phyloP scores from a whole-genome alignment of 2,888 invertebrate species.

The Caenorhabditis sp. region DNA sequence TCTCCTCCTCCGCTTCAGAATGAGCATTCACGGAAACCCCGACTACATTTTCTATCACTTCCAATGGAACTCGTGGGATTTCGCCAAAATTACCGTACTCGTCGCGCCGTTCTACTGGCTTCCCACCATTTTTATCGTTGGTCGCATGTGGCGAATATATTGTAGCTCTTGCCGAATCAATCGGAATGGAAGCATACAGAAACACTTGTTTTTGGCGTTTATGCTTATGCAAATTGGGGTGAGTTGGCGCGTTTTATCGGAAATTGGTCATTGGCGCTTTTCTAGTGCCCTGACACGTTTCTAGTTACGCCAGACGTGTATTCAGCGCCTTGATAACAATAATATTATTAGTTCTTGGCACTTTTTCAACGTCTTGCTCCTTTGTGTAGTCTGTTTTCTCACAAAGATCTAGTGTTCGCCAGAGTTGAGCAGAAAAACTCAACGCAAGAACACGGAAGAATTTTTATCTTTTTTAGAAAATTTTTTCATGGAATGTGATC shows the following conservation, averaged over 20 bases:
- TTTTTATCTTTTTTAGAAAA: too few species aligned
- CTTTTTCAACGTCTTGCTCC: too few species aligned
- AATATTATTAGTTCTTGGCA: too few species aligned
- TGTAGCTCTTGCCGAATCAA: neutral
- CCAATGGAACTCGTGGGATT: neutral
- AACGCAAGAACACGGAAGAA: too few species aligned
- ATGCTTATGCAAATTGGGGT: slow-evolving; percentile 32
- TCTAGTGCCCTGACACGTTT: neutral
- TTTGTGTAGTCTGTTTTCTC: too few species aligned
- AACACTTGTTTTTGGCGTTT: slow-evolving; percentile 18
- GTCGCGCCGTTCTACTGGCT: slow-evolving; percentile 1
- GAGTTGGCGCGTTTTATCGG: slow-evolving; percentile 5
- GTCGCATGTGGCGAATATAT: slow-evolving; percentile 8
- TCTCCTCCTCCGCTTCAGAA: slow-evolving; percentile 8
- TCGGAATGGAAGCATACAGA: slow-evolving; percentile 6
- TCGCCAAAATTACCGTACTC: slow-evolving; percentile 11
- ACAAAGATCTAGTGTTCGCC: too few species aligned
- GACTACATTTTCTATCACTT: slow-evolving; percentile 19
- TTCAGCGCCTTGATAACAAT: too few species aligned
- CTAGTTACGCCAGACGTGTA: too few species aligned
- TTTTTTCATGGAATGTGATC: too few species aligned
- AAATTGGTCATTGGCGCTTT: neutral
- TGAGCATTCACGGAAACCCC: slow-evolving; percentile 15
- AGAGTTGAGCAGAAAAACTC: too few species aligned
- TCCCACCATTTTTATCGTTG: slow-evolving; percentile 22